These are phyloP conservation scores for Scolopax bukidnonensis DNA, from an alignment of 2,797 vertebrate species.

Conservation along the genomic window DNA sequence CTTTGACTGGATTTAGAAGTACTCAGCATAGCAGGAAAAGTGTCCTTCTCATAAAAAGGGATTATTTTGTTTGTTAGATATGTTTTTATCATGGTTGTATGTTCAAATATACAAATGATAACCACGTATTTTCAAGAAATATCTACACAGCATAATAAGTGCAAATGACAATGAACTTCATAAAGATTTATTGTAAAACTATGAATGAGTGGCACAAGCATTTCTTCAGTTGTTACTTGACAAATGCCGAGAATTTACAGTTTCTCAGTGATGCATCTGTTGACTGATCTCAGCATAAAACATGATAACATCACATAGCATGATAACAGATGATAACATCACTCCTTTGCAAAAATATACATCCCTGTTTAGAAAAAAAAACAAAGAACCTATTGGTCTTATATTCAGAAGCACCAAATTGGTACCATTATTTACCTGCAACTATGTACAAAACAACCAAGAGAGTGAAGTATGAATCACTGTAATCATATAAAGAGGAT, in stretches of 20 bases:
- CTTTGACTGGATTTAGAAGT: not conserved
- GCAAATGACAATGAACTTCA: not conserved
- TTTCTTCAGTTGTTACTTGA: not conserved
- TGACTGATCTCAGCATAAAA: not conserved
- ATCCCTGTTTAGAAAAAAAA: not conserved
- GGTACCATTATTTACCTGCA: constrained; percentile 32
- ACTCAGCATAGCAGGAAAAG: not conserved
- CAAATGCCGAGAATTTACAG: not conserved
- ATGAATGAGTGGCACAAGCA: not conserved
- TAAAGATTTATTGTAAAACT: not conserved
- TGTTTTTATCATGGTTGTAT: not conserved
- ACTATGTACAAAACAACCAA: constrained; percentile 25
- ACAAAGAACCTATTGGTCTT: not conserved
- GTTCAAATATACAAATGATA: not conserved
- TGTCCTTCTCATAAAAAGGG: not conserved
- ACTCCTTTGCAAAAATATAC: constrained; percentile 8
- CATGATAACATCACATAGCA: too few relatives aligned
- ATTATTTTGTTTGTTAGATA: not conserved
- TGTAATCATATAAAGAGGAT: constrained; percentile 43
- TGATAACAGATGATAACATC: not conserved
- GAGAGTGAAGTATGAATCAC: constrained; percentile 38
- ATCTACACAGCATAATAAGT: not conserved
- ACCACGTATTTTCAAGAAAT: not conserved
- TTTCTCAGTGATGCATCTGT: not conserved
- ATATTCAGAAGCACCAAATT: constrained; percentile 53